Evolutionary conservation across 2,888 invertebrate species (phyloP).

Genomic region (Drosophila mettleri): DNA sequence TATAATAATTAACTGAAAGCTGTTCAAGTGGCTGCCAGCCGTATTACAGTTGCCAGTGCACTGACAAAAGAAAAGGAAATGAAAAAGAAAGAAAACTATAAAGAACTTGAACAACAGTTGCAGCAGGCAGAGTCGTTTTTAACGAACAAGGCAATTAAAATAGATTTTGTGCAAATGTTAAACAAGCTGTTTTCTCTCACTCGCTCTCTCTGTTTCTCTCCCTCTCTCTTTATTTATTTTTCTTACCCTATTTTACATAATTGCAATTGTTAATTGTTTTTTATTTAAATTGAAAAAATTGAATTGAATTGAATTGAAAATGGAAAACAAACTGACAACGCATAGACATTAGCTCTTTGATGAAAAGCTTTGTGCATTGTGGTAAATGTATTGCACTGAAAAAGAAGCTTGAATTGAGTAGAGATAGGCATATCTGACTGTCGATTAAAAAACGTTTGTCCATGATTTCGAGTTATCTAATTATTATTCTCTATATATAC

Average conservation of each 20-base stretch:
- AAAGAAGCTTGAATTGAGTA: not conserved
- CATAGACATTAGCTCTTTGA: not conserved
- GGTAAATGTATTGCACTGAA: not conserved
- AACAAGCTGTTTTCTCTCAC: not conserved
- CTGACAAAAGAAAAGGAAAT: too few relatives aligned
- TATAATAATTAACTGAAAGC: conserved; percentile 61
- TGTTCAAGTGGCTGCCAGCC: conserved; percentile 21
- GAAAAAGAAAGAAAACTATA: not conserved
- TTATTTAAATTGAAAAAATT: not conserved
- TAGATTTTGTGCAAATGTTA: conserved; percentile 3
- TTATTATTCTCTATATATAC: too few relatives aligned
- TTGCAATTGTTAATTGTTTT: conserved; percentile 11
- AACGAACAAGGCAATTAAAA: conserved; percentile 18
- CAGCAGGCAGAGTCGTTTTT: conserved; percentile 1
- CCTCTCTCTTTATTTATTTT: too few relatives aligned
- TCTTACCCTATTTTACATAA: conserved; percentile 1
- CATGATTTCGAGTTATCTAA: too few relatives aligned
- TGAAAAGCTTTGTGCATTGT: not conserved
- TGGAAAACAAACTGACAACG: not conserved
- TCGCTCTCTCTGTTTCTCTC: too few relatives aligned
- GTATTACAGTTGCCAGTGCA: conserved; percentile 12
- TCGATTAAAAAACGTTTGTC: not conserved
- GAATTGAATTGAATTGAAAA: not conserved
- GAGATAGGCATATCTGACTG: not conserved
- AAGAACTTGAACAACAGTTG: conserved; percentile 2